phyloP scores from a whole-genome alignment of 1,140 invertebrate species.

The Polyergus mexicanus region DNA sequence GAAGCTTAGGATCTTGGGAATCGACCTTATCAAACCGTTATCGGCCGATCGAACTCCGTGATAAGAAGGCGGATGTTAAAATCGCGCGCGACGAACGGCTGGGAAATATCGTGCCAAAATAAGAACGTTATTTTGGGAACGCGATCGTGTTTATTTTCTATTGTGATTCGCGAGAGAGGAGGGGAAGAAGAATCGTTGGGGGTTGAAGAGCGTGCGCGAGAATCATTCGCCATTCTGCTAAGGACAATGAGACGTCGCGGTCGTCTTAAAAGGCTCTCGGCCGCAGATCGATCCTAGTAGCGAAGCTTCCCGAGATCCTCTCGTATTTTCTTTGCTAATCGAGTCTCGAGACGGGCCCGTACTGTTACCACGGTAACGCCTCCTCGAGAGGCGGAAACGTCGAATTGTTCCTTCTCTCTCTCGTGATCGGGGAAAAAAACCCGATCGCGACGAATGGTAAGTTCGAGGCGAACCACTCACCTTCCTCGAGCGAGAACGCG shows the following conservation, averaged over 20 bases:
- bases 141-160: constrained; percentile 49
- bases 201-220: constrained; percentile 43
- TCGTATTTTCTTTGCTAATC: constrained; percentile 84
- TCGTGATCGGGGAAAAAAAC: constrained; percentile 42
- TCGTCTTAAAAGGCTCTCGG: constrained; percentile 82
- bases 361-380: constrained; percentile 80
- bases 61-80: not conserved
- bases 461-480: constrained; percentile 62
- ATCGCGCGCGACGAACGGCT: not conserved
- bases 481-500: constrained; percentile 54
- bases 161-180: constrained; percentile 2
- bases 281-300: constrained; percentile 80
- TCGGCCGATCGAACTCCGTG: not conserved
- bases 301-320: constrained; percentile 75
- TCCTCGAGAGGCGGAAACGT: constrained; percentile 67
- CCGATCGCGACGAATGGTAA: constrained; percentile 30
- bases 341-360: constrained; percentile 77
- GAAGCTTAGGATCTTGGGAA: constrained; percentile 16
- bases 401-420: constrained; percentile 45
- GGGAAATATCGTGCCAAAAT: constrained; percentile 15
- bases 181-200: constrained; percentile 8
- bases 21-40: not conserved
- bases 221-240: constrained; percentile 59
- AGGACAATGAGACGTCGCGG: constrained; percentile 77
- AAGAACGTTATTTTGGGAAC: not conserved